Conservation (phyloP, 1,140 invertebrate genomes). For the Solenopsis invicta region DNA sequence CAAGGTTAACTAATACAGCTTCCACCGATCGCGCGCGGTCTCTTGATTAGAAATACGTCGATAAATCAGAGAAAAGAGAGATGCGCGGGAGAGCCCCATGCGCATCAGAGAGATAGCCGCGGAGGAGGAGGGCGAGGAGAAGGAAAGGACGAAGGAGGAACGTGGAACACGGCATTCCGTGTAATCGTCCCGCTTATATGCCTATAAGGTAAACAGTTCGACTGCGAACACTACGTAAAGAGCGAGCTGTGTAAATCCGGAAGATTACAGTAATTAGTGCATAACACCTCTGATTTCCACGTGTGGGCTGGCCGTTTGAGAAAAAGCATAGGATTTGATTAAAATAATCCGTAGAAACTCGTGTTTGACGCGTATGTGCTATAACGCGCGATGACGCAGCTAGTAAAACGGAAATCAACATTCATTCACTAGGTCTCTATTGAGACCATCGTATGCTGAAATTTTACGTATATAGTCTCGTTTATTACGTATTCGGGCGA, state of each 20-base stretch:
- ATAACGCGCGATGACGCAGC: no score
- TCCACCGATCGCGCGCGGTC: slow-evolving; percentile 73
- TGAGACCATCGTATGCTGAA: not conserved
- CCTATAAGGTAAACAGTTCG: not conserved
- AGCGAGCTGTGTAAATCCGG: slow-evolving; percentile 10
- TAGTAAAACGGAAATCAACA: slow-evolving; percentile 9
- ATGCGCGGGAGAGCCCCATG: slow-evolving; percentile 4
- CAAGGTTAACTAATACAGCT: slow-evolving; percentile 85
- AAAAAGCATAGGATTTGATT: no score
- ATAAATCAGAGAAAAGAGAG: slow-evolving; percentile 74
- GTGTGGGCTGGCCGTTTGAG: no score
- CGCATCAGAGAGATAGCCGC: slow-evolving; percentile 39
- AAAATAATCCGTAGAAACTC: no score
- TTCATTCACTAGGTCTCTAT: not conserved
- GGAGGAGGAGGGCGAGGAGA: not conserved
- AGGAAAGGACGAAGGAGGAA: not conserved
- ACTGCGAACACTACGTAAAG: slow-evolving; percentile 29
- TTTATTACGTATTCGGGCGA: not conserved
- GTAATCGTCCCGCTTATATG: slow-evolving; percentile 44
- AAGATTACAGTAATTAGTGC: not conserved
- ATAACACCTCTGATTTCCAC: no score
- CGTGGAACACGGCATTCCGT: slow-evolving; percentile 14
- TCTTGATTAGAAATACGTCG: slow-evolving; percentile 82
- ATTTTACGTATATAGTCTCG: not conserved
- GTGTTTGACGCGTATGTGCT: no score